phyloP scores from a whole-genome alignment of 2,888 invertebrate genomes.

The Synergus umbraculus region DNA sequence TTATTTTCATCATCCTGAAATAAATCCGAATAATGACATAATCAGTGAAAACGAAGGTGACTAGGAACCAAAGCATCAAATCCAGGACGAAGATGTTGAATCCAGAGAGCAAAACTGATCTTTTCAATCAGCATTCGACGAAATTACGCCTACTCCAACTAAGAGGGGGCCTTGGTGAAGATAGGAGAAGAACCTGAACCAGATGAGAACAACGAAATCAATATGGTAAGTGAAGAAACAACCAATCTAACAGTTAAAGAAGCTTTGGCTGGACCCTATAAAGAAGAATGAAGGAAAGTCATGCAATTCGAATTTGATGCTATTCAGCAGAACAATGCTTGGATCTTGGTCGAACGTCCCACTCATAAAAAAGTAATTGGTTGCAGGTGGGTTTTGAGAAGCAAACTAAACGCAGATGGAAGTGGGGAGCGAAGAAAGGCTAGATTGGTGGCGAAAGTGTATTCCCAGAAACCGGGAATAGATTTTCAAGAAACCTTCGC shows the following conservation, averaged over 20 bases:
- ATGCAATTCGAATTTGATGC: conserved; percentile 44
- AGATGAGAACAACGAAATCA: too few relatives aligned
- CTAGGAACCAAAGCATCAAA: neutral
- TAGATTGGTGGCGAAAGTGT: conserved; percentile 63
- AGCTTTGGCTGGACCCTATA: conserved; percentile 37
- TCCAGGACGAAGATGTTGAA: neutral
- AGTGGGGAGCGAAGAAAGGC: conserved; percentile 57
- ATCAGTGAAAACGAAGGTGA: too few relatives aligned
- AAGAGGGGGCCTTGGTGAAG: conserved; percentile 11
- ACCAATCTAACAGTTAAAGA: conserved; percentile 35
- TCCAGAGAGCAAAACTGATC: neutral
- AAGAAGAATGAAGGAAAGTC: conserved; percentile 43
- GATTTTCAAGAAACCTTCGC: conserved; percentile 63
- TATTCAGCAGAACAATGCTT: conserved; percentile 39
- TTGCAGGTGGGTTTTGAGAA: conserved; percentile 56
- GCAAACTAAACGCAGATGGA: conserved; percentile 56
- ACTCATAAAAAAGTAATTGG: conserved; percentile 48
- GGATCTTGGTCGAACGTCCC: conserved; percentile 41
- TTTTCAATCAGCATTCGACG: too few relatives aligned
- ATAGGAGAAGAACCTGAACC: neutral
- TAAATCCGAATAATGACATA: too few relatives aligned
- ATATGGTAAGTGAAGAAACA: neutral
- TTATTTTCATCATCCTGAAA: too few relatives aligned
- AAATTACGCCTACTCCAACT: neutral
- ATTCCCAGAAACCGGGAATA: conserved; percentile 59